Percentiles rank a stretch among this genome's conserved stretches.
Conservation (phyloP, 2,797 vertebrate species). For the Tachyglossus aculeatus region DNA sequence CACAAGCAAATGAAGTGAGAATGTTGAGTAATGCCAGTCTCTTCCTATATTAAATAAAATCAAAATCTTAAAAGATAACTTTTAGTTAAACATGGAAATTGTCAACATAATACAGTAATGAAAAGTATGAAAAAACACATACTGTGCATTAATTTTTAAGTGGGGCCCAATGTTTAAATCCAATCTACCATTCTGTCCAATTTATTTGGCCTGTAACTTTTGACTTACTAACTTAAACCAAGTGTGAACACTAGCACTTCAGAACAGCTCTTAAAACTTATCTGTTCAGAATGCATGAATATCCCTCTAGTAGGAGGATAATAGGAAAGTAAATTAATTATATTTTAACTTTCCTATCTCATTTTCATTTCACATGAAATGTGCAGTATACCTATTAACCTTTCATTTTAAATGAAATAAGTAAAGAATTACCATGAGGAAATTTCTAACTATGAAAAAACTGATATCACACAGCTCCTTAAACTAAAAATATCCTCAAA, state of each 20-base stretch:
- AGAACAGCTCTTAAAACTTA: constrained; percentile 59
- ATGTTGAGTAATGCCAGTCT: not conserved
- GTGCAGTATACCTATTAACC: constrained; percentile 59
- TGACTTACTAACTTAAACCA: constrained; percentile 59
- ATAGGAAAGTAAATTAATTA: constrained; percentile 67
- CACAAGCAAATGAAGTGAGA: fast-evolving
- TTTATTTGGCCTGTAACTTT: constrained; percentile 57
- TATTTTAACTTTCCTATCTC: constrained; percentile 66
- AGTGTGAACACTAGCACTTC: constrained; percentile 60
- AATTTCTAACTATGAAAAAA: constrained; percentile 61
- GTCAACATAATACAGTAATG: not conserved
- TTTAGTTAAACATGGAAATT: not conserved
- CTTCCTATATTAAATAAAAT: not conserved
- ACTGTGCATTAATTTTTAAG: constrained; percentile 34
- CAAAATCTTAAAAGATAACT: not conserved
- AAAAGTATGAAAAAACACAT: not conserved
- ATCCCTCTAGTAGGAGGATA: constrained; percentile 47
- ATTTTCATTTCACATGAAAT: constrained; percentile 58
- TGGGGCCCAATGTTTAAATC: too few species aligned
- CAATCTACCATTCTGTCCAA: constrained; percentile 15
- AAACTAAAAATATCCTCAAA: constrained; percentile 48
- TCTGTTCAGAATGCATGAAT: constrained; percentile 65
- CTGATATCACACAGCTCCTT: constrained; percentile 29
- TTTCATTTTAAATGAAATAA: constrained; percentile 66
- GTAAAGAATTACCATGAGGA: constrained; percentile 58